Base-by-base conservation (phyloP, 2,113 vertebrate genomes). In the Serilophus lunatus region DNA sequence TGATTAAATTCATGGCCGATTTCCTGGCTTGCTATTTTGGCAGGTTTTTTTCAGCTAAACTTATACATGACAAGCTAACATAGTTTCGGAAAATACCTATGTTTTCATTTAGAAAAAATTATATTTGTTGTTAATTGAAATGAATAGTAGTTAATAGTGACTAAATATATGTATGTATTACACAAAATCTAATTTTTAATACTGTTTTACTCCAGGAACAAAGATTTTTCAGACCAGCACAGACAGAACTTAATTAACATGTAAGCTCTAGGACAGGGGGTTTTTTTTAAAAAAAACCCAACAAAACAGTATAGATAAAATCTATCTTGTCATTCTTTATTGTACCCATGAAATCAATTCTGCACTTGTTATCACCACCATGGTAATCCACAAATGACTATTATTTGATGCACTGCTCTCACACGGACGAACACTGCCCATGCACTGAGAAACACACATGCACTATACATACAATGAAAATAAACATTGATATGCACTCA, bases 1-100 rank as follows among this genome's bases (percentile, higher is more conserved):
- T 72, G 1, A 92, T 91, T 82, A 91, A 95, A 92, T 87, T 76
- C 66, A 80, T n/a, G 28, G 33, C n/a, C 45, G 20, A 31, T 59
- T 95, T 82, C 23, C 71, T 65, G 31, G 16, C 59, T 91, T 80
- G 31, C 49, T 86, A 79, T 61, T 57, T 90, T 76, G 63, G 26
- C 59, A 80, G 57, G n/a, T 50, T 82, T 94, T 84, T 18, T 90
- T 89, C 35, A 29, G 19, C 66, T 91, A 89, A 49, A 16, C 23
- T 45, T 71, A 82, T 28, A 65, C 49, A 69, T 26, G 45, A 65
- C 18, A 79, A 92, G 35, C 9, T n/a, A n/a, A 72, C 8, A 49
- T 0, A 42, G n/a, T 33, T 92, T 91, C 54, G 42, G 82, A 92
- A 83, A 86, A 86, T 36, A 71, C 5, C 18, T 56, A 3, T 17